Conservation (phyloP, 1,140 invertebrate species). For the Ectropis grisescens region DNA sequence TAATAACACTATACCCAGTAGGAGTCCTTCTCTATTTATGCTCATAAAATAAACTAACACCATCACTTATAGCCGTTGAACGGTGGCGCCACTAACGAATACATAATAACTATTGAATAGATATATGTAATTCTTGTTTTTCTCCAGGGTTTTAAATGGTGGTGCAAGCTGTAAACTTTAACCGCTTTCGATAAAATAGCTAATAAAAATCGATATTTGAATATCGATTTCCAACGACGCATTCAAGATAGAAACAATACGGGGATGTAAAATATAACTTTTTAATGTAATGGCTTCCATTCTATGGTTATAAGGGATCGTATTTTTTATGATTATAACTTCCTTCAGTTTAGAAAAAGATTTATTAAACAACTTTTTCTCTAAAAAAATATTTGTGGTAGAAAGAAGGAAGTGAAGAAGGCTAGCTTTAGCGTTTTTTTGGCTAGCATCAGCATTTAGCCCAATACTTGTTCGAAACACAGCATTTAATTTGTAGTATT, state of each 20-base stretch:
- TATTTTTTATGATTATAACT: conserved; percentile 31
- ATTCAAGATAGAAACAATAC: conserved; percentile 33
- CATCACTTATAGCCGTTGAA: too few species aligned
- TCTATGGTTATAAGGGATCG: conserved; percentile 38
- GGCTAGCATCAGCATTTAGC: not conserved
- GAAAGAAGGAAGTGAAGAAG: not conserved
- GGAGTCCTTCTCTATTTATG: too few species aligned
- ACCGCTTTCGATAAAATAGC: conserved; percentile 10
- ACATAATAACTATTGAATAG: too few species aligned
- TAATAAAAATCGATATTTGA: conserved; percentile 12
- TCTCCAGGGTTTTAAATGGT: too few species aligned
- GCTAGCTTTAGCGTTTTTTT: not conserved
- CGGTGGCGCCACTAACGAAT: too few species aligned
- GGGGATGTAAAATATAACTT: conserved; percentile 28
- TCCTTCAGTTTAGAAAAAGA: not conserved
- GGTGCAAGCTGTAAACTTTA: too few species aligned
- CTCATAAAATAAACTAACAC: too few species aligned
- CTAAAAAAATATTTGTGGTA: not conserved
- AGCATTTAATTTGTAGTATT: too few species aligned
- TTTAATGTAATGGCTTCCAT: conserved; percentile 36
- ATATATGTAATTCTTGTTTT: too few species aligned
- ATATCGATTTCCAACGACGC: conserved; percentile 12
- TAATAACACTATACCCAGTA: too few species aligned
- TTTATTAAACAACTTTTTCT: not conserved
- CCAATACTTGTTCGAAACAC: not conserved